Base-by-base conservation (phyloP, 2,888 invertebrate species). In the Agriopis aurantiaria region DNA sequence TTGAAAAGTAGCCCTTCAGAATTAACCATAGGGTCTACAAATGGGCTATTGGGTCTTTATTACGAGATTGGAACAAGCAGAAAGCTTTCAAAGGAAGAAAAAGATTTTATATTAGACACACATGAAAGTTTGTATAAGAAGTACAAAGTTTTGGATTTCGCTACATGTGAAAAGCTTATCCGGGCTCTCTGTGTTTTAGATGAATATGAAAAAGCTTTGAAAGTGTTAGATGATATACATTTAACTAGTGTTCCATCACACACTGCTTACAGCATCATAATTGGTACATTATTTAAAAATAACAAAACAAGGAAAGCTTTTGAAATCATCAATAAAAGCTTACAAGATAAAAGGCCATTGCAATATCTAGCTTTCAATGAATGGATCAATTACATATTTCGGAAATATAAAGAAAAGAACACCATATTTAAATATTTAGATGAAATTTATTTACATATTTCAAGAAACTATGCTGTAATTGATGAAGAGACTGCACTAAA, bases 141-240 rank as follows among this genome's bases (percentile, higher is more conserved):
- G 73, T 95, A 96, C 83, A 92, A 95, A 62, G 81, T 95, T 0
- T 83, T 97, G 61, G 97, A 97, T 87, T 87, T 88, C 14, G 82
- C 81, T 3, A 96, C 96, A 17, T 95, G 95, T 78, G 96, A 96
- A 80, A 88, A 89, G 81, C 86, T 96, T 8, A 91, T 97, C 67
- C 88, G 89, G 71, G 97, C 95, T 0, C 83, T 98, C 4, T 96
- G 96, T 75, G 80, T 95, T 23, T 96, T 97, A 9, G 85, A 93
- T 66, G 90, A 95, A 75, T 97, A 97, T 97, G 92, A 93, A 76
- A 95, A 96, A 69, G 95, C 95, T 52, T 64, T 96, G 0, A 92
- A 95, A 75, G 88, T 97, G 12, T 83, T 97, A 40, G 94, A 96
- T 61, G 95, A 96, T 82, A 94, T 96, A 60, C 92, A 95, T 81